Base-by-base conservation (phyloP, 1,140 invertebrate genomes). In the Habropoda laboriosa region DNA sequence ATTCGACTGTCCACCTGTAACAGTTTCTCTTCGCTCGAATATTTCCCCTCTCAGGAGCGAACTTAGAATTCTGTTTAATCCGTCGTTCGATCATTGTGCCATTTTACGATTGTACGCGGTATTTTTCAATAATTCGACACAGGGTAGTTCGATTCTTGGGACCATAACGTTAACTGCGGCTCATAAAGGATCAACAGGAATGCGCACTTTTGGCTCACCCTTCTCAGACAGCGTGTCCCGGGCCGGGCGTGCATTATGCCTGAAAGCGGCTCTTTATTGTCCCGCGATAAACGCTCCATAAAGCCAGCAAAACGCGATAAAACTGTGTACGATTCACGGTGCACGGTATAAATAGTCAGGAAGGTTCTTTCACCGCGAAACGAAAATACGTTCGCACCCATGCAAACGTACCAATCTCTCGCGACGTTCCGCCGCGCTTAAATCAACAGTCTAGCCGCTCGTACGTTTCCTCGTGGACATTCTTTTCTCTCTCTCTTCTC, bases 331-430 rank as follows among this genome's bases (percentile, higher is more conserved):
- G 81, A 80, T 73, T 83, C 81, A 67, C 76, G 78, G 27, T 53
- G 51, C 76, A 47, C 51, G 67, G 76, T 83, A 84, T 84, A 84
- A 84, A 84, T 84, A 83, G 82, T 83, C 64, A 68, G 57, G 82
- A 80, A 80, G 76, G 82, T 84, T 83, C 76, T 84, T 84, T 83
- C 82, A 79, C 63, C 82, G 81, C 45, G 68, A 42, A 84, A 84
- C 82, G 82, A 84, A 84, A 84, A 84, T 84, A 84, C 67, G 82
- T 84, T 84, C 75, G 81, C 76, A 32, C 76, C 81, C 82, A 58
- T 84, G 82, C 82, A 84, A 84, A 84, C 81, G 76, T 80, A 84
- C 76, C 82, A 77, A 83, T 84, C 82, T 84, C 82, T 74, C 63
- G 81, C 57, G 82, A 79, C 81, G 82, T 84, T 80, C 57, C 51